Conservation (phyloP, 2,888 invertebrate genomes). For the Pyrgus malvae region DNA sequence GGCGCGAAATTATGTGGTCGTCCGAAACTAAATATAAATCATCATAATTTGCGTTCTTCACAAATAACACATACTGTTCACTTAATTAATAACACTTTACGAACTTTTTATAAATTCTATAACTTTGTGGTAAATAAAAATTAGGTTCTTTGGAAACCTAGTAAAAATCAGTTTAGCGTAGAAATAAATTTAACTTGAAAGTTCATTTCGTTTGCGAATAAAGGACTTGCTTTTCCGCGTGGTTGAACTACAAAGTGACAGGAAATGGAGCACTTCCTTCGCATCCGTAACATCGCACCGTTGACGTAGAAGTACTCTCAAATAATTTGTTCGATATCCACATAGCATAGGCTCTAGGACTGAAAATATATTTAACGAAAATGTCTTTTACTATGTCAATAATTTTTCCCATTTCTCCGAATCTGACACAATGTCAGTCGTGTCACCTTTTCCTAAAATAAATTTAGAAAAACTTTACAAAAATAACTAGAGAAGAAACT, state of each 20-base stretch:
- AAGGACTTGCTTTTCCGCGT: constrained; percentile 22
- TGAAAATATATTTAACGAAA: too few relatives aligned
- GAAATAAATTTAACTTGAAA: constrained; percentile 12
- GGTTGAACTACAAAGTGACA: constrained; percentile 23
- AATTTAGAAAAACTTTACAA: not conserved
- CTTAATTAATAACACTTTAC: too few relatives aligned
- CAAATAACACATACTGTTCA: too few relatives aligned
- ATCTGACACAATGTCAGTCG: constrained; percentile 3
- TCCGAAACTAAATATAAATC: too few relatives aligned
- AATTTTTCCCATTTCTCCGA: not conserved
- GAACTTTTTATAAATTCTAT: too few relatives aligned
- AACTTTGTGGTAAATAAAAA: not conserved
- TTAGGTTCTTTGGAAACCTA: not conserved
- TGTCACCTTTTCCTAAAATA: constrained; percentile 3
- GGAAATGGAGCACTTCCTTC: constrained; percentile 35
- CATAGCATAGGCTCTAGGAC: not conserved
- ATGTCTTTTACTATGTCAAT: not conserved
- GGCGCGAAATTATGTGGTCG: too few relatives aligned
- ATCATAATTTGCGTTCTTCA: too few relatives aligned
- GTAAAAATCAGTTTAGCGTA: not conserved
- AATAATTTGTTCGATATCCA: constrained; percentile 17
- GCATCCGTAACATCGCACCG: constrained; percentile 29
- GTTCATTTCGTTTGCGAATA: constrained; percentile 15
- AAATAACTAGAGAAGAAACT: not conserved
- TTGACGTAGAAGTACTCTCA: constrained; percentile 3